A percentile compares a stretch with the other conserved stretches of the same genome.
These are phyloP conservation scores for Hemitrygon akajei DNA, from an alignment of 2,797 vertebrate species.

Conservation along the genomic window DNA sequence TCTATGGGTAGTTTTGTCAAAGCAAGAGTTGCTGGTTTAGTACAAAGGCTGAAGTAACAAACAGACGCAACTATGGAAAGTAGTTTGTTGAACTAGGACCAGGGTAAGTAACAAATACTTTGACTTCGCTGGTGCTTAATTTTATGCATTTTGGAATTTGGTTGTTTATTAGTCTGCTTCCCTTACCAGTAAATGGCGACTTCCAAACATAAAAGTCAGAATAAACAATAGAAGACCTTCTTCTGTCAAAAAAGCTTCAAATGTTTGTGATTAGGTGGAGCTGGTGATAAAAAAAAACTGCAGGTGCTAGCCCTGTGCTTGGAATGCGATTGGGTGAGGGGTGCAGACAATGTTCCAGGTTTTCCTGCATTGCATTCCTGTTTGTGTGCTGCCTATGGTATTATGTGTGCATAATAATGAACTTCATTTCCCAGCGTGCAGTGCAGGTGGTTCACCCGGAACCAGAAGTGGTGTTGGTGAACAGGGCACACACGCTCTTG, in stretches of 20 bases:
- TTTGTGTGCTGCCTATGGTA: too few species aligned
- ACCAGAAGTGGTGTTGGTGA: too few species aligned
- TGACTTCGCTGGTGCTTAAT: neutral
- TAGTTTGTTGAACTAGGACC: neutral
- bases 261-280: neutral
- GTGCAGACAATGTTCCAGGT: neutral
- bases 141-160: neutral
- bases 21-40: neutral
- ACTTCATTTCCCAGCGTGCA: too few species aligned
- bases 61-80: neutral
- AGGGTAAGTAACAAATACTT: neutral
- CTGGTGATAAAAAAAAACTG: neutral
- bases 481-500: too few species aligned
- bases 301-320: neutral
- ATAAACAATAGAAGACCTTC: neutral
- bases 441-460: too few species aligned
- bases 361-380: neutral
- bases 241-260: neutral
- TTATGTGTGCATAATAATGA: too few species aligned
- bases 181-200: neutral
- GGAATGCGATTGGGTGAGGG: neutral
- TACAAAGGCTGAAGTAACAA: neutral
- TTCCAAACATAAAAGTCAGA: neutral
- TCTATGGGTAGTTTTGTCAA: neutral
- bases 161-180: neutral